Base-by-base conservation (phyloP, 2,113 vertebrate genomes). In the Tenrec ecaudatus region DNA sequence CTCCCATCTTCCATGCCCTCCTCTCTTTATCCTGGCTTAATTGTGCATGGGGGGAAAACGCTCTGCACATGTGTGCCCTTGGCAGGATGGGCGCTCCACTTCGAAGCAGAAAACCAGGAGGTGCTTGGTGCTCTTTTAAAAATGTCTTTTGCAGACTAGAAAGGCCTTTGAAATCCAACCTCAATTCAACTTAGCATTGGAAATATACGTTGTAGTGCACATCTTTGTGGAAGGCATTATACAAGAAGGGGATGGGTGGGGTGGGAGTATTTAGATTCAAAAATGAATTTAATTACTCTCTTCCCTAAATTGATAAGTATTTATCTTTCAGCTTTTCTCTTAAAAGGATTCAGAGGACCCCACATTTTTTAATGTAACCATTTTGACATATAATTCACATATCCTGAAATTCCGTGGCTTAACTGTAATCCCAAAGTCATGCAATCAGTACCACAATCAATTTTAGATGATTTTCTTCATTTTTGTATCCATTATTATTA, bases 111-210 rank as follows among this genome's bases (percentile, higher is more conserved):
- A 53, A 79, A 94, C 43, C 33, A 29, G 33, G 31, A 36, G 73
- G 57, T 31, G 36, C 4, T 71, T 75, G 57, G 19, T 19, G 0
- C 38, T 43, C 22, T 93, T 95, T 94, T 17, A 79, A 96, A 93
- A 53, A 89, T 47, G 40, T 83, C 58, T 94, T 86, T 53, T 47
- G 83, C 19, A 66, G 23, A 80, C 66, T 64, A 36, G 25, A 85
- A 58, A 90, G 53, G 58, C 29, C 53, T 94, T 85, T 77, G 31
- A 77, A 92, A 93, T 68, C 29, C 71, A 85, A 71, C 6, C 33
- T 66, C 62, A 60, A 38, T 53, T 93, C 58, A 90, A 73, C 1
- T 29, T 23, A 75, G 16, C 2, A 38, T 92, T 84, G 43, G 12
- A 57, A 75, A 85, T 9, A 0, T 66, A 68, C 3, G 91, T 71